phyloP scores from a whole-genome alignment of 1,140 invertebrate genomes.

The Caenorhabditis briggsae region DNA sequence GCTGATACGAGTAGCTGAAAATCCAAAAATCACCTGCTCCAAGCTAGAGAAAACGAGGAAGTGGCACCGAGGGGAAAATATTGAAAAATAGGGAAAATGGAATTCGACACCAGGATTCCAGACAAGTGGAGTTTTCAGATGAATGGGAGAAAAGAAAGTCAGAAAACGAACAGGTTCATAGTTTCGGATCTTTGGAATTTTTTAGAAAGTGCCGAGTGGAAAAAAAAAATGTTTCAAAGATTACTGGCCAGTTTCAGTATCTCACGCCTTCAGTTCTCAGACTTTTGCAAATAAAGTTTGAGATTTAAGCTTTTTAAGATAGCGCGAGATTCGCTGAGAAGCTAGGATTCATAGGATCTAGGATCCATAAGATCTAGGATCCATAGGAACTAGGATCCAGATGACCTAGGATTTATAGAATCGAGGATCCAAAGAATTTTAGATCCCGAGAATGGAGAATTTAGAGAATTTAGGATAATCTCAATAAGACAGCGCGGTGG shows the following conservation, averaged over 20 bases:
- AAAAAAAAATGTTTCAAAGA: slow-evolving; percentile 3
- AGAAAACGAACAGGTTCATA: no score
- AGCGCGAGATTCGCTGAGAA: not conserved
- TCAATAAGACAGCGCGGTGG: no score
- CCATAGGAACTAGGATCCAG: not conserved
- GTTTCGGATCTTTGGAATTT: not conserved
- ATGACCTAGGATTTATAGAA: not conserved
- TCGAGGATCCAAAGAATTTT: no score
- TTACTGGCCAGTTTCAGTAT: not conserved
- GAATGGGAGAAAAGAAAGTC: no score
- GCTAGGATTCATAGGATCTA: not conserved
- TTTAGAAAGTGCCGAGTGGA: not conserved
- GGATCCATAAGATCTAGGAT: not conserved
- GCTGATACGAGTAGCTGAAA: no score
- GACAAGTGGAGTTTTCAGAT: no score
- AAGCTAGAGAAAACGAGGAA: no score
- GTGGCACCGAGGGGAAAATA: no score
- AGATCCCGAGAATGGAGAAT: no score
- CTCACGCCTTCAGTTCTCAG: not conserved
- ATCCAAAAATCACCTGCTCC: no score
- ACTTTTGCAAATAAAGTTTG: not conserved
- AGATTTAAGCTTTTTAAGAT: not conserved
- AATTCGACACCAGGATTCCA: no score
- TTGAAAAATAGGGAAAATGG: no score
- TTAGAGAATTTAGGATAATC: not conserved